Evolutionary conservation across 2,888 invertebrate genomes (phyloP).

Genomic region (Erynnis tages): DNA sequence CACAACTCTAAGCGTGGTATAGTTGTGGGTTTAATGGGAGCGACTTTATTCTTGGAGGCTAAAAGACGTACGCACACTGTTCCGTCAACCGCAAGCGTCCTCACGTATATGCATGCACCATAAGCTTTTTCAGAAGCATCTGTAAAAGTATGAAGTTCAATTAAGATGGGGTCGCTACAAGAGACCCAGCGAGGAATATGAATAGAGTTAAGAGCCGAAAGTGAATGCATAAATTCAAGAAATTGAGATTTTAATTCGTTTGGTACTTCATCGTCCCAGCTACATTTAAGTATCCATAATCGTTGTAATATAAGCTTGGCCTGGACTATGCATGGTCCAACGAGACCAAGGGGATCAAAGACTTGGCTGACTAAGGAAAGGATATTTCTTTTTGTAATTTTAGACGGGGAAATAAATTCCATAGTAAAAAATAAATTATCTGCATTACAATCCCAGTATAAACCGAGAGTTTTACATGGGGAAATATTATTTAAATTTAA

Average conservation of each 20-base stretch:
- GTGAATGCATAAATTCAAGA: constrained; percentile 3
- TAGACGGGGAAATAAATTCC: constrained; percentile 23
- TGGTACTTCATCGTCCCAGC: constrained; percentile 36
- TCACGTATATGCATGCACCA: constrained; percentile 35
- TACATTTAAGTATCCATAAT: constrained; percentile 35
- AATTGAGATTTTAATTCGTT: constrained; percentile 24
- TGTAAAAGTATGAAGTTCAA: constrained; percentile 37
- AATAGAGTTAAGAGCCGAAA: constrained; percentile 28
- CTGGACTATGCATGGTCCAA: constrained; percentile 33
- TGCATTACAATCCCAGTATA: constrained; percentile 34
- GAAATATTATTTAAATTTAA: constrained; percentile 9
- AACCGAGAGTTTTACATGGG: constrained; percentile 36
- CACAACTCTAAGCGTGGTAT: constrained; percentile 31
- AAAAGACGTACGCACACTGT: constrained; percentile 32
- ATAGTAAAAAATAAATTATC: constrained; percentile 35
- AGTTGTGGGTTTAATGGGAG: constrained; percentile 34
- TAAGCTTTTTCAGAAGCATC: constrained; percentile 39
- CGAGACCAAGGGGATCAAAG: constrained; percentile 38
- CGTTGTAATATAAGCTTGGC: constrained; percentile 37
- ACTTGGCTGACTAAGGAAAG: constrained; percentile 35
- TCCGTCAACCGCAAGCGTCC: constrained; percentile 20
- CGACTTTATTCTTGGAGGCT: constrained; percentile 32
- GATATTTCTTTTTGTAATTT: constrained; percentile 38
- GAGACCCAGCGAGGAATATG: constrained; percentile 34
- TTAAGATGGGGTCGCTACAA: background rate